Percentiles rank a stretch among this genome's conserved stretches.
Evolutionary conservation across 1,140 invertebrate species (phyloP).

Genomic region (Plectrocnemia conspersa): DNA sequence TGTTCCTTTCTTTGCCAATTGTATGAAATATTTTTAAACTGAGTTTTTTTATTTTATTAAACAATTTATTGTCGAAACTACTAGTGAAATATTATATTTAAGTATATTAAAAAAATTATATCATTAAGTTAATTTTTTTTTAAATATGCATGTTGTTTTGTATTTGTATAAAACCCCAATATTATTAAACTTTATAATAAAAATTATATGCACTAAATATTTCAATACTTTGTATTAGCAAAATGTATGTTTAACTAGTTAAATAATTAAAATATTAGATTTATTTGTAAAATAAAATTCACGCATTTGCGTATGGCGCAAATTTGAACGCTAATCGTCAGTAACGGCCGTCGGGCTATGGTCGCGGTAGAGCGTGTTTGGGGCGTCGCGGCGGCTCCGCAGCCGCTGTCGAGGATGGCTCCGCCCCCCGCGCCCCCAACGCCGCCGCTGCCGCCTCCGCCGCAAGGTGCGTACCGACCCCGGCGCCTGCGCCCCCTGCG

Average conservation of each 20-base stretch:
- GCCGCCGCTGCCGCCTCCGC: slow-evolving; percentile 40
- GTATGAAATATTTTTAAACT: too few species aligned
- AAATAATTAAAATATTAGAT: too few species aligned
- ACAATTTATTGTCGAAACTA: too few species aligned
- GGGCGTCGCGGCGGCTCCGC: background rate
- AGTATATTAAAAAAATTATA: background rate
- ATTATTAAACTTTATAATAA: too few species aligned
- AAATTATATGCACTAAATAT: too few species aligned
- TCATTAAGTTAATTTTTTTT: background rate
- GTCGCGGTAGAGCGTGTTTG: background rate
- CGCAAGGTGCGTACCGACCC: slow-evolving; percentile 41
- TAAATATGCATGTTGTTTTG: background rate
- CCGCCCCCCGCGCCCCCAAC: slow-evolving; percentile 39
- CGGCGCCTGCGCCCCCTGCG: slow-evolving; percentile 42
- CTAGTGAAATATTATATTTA: background rate
- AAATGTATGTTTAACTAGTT: too few species aligned
- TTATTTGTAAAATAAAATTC: too few species aligned
- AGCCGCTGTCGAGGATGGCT: slow-evolving; percentile 42
- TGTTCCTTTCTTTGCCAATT: too few species aligned
- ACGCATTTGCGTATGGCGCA: background rate
- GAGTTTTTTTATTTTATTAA: too few species aligned
- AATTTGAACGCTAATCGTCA: background rate
- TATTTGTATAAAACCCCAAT: too few species aligned
- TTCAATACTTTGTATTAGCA: too few species aligned
- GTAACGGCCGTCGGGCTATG: background rate